Conservation (phyloP, 2,113 vertebrate species). For the Chionomys nivalis region DNA sequence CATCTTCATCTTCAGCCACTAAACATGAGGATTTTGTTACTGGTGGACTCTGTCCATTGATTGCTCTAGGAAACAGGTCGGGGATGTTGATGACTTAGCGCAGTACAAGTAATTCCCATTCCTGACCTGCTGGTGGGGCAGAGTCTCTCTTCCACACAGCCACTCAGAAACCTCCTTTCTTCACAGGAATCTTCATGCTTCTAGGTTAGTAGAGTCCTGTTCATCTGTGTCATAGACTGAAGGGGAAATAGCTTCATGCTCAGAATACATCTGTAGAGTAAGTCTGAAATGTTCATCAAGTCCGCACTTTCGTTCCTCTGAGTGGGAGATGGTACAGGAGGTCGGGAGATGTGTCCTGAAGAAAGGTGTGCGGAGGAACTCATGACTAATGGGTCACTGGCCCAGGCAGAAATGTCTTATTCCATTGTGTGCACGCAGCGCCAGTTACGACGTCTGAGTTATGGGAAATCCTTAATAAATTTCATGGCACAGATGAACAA, state of each 20-base stretch:
- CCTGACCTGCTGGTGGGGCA: not conserved
- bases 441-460: not conserved
- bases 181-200: not conserved
- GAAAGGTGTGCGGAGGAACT: not conserved
- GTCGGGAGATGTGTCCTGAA: not conserved
- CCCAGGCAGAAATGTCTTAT: not conserved
- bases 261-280: not conserved
- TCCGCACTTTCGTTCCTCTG: not conserved
- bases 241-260: not conserved
- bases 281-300: not conserved
- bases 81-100: not conserved
- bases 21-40: not conserved
- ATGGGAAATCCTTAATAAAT: not conserved
- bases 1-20: not conserved
- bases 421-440: not conserved
- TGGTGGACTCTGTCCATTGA: not conserved
- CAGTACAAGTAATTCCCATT: not conserved
- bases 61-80: not conserved
- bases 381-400: not conserved
- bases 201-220: not conserved
- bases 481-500: not conserved
- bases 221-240: not conserved
- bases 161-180: not conserved
- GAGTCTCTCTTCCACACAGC: not conserved
- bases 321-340: not conserved